phyloP scores from a whole-genome alignment of 2,797 vertebrate genomes.

The Coregonus sp. region DNA sequence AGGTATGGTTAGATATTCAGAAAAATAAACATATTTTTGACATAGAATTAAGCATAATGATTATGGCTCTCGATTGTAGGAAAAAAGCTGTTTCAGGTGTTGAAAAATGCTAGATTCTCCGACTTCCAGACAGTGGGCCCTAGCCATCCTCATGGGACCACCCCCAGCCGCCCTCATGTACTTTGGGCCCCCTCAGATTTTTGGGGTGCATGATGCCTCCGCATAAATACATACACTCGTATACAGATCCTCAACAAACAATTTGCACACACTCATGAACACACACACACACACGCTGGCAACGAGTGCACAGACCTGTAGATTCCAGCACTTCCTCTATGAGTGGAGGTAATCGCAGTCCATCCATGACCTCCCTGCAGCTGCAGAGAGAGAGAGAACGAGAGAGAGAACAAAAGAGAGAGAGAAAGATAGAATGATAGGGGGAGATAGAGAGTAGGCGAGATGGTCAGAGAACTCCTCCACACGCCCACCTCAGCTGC shows the following conservation, averaged over 20 bases:
- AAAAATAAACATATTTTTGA: too few relatives aligned
- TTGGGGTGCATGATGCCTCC: too few relatives aligned
- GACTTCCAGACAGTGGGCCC: too few relatives aligned
- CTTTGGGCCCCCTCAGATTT: too few relatives aligned
- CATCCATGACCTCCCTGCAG: conserved; percentile 69
- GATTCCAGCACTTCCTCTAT: conserved; percentile 77
- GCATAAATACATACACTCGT: not conserved
- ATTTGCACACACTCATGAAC: not conserved
- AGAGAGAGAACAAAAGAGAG: conserved; percentile 29
- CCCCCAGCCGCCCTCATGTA: too few relatives aligned
- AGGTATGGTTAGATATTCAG: too few relatives aligned
- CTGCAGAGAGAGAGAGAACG: conserved; percentile 27
- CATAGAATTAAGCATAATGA: too few relatives aligned
- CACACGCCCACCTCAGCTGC: conserved; percentile 71
- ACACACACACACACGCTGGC: not conserved
- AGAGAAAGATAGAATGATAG: not conserved
- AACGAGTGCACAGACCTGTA: conserved; percentile 68
- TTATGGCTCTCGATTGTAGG: too few relatives aligned
- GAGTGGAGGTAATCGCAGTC: conserved; percentile 71
- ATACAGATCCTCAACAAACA: not conserved
- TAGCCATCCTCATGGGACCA: too few relatives aligned
- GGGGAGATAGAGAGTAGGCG: conserved; percentile 47
- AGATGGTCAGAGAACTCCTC: conserved; percentile 67
- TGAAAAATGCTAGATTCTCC: too few relatives aligned
- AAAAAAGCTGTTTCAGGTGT: too few relatives aligned